Conservation (phyloP, 2,888 invertebrate species). For the Lymantria monacha region DNA sequence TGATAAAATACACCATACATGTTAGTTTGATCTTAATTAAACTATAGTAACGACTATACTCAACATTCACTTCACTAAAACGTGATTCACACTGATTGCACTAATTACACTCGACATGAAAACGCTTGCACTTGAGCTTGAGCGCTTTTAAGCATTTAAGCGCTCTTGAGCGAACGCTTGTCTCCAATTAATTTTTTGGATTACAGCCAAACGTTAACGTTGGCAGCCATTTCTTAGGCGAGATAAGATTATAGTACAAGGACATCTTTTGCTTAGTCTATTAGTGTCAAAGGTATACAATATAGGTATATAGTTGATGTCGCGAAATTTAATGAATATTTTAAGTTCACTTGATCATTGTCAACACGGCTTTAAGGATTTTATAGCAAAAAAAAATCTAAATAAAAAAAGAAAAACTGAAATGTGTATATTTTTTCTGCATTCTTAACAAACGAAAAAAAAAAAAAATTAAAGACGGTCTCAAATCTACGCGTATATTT, state of each 20-base stretch:
- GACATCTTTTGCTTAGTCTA: no score
- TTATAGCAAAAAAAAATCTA: no score
- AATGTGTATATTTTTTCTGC: no score
- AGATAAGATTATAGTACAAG: conserved; percentile 4
- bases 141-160: conserved; percentile 36
- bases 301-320: no score
- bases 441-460: no score
- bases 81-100: conserved; percentile 69
- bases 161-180: conserved; percentile 42
- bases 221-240: conserved; percentile 24
- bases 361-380: no score
- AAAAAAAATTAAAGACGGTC: no score
- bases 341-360: no score
- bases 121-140: conserved; percentile 39
- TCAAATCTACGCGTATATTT: no score
- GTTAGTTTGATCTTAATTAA: not conserved
- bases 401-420: no score
- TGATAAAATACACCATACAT: not conserved
- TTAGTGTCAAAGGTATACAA: no score
- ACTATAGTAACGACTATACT: conserved; percentile 39
- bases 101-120: conserved; percentile 62
- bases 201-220: conserved; percentile 57
- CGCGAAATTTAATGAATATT: no score
- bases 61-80: conserved; percentile 56
- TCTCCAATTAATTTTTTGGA: conserved; percentile 75